Evolutionary conservation across 2,797 vertebrate genomes (phyloP).

Genomic region (Siniperca scherzeri): DNA sequence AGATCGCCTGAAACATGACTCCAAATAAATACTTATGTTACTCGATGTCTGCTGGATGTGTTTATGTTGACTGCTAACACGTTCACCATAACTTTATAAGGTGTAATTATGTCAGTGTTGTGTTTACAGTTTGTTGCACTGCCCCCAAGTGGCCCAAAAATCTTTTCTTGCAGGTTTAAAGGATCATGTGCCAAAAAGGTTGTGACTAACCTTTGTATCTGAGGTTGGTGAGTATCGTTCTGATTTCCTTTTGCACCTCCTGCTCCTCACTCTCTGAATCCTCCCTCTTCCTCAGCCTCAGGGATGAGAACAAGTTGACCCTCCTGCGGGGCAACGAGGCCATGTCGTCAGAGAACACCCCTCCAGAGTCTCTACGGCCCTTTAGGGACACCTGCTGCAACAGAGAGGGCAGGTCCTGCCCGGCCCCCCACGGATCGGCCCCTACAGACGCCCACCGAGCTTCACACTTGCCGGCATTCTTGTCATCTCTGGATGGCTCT

Average conservation of each 20-base stretch:
- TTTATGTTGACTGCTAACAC: no score
- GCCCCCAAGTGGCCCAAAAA: background rate
- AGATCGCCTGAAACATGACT: background rate
- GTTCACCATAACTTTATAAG: background rate
- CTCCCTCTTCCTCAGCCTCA: conserved; percentile 81
- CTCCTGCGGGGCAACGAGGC: conserved; percentile 68
- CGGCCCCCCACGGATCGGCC: conserved; percentile 49
- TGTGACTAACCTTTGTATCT: conserved; percentile 75
- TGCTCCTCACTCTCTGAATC: conserved; percentile 41
- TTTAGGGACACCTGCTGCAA: conserved; percentile 81
- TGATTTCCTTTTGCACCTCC: conserved; percentile 78
- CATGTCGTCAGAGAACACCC: conserved; percentile 68
- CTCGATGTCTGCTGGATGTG: background rate
- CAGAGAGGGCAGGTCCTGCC: conserved; percentile 77
- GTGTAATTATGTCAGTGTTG: background rate
- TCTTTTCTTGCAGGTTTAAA: background rate
- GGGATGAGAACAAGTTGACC: conserved; percentile 85
- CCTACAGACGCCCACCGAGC: conserved; percentile 16
- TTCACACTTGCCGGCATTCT: background rate
- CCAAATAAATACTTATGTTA: background rate
- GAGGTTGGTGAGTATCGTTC: conserved; percentile 82
- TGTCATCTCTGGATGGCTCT: conserved; percentile 17
- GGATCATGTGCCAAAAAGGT: background rate
- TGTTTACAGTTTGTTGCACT: background rate
- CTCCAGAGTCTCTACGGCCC: conserved; percentile 50